phyloP scores from a whole-genome alignment of 2,888 invertebrate genomes.

The Margaritifera margaritifera region DNA sequence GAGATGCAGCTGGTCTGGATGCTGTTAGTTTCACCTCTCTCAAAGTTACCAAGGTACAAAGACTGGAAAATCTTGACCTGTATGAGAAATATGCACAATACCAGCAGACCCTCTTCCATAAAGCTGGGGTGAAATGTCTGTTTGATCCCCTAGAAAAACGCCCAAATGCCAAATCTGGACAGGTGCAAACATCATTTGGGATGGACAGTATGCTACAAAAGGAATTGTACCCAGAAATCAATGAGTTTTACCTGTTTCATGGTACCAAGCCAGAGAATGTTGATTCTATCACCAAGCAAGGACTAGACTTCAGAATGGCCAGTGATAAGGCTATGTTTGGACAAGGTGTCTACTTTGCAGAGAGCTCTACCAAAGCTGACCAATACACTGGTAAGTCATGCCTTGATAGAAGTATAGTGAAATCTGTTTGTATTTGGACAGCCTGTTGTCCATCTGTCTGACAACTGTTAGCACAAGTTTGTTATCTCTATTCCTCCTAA shows the following conservation, averaged over 20 bases:
- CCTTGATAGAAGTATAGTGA: no score
- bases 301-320: slow-evolving; percentile 43
- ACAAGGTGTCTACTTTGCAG: slow-evolving; percentile 47
- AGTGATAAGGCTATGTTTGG: slow-evolving; percentile 41
- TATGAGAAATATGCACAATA: slow-evolving; percentile 44
- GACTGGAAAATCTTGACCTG: slow-evolving; percentile 52
- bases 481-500: no score
- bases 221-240: slow-evolving; percentile 39
- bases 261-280: slow-evolving; percentile 39
- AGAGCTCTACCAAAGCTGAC: slow-evolving; percentile 57
- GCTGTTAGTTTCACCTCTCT: slow-evolving; percentile 24
- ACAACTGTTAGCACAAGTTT: no score
- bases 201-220: slow-evolving; percentile 12
- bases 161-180: not conserved
- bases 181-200: slow-evolving; percentile 5
- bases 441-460: no score
- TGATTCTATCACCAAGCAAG: slow-evolving; percentile 28
- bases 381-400: slow-evolving; percentile 47
- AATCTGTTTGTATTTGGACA: no score
- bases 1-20: slow-evolving; percentile 43
- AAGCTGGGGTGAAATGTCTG: slow-evolving; percentile 17
- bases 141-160: slow-evolving; percentile 8
- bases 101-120: slow-evolving; percentile 40
- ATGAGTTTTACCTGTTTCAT: slow-evolving; percentile 53
- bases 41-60: slow-evolving; percentile 47